Conservation (phyloP, 2,888 invertebrate species). For the Agriopis marginaria region DNA sequence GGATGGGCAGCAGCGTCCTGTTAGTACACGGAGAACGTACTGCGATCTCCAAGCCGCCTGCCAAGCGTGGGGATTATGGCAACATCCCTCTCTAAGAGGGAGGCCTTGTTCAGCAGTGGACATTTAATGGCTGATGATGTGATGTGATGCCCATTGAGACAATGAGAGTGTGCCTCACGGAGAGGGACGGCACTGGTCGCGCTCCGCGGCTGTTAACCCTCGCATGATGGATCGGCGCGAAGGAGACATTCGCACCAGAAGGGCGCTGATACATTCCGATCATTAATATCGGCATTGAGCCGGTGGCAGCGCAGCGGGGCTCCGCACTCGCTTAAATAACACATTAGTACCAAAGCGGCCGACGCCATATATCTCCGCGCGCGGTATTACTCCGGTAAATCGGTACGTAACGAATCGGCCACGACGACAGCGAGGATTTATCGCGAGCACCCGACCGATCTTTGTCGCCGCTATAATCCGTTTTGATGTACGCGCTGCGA, state of each 20-base stretch:
- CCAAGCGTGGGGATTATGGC: too few relatives aligned
- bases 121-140: too few relatives aligned
- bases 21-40: too few relatives aligned
- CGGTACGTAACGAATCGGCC: slow-evolving; percentile 77
- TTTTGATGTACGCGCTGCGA: background rate
- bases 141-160: too few relatives aligned
- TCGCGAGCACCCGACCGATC: slow-evolving; percentile 67
- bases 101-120: too few relatives aligned
- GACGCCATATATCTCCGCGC: slow-evolving; percentile 76
- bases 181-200: background rate
- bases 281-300: slow-evolving; percentile 81
- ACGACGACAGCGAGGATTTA: slow-evolving; percentile 81
- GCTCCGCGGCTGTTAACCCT: slow-evolving; percentile 44
- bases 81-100: too few relatives aligned
- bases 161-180: background rate
- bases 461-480: background rate
- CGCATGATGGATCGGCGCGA: slow-evolving; percentile 50
- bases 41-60: too few relatives aligned
- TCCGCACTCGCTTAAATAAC: slow-evolving; percentile 76
- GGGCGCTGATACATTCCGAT: slow-evolving; percentile 70
- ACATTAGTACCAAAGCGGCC: slow-evolving; percentile 80
- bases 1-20: too few relatives aligned
- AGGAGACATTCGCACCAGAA: slow-evolving; percentile 70
- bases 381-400: slow-evolving; percentile 73
- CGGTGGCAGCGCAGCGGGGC: slow-evolving; percentile 78